Conservation (phyloP, 1,140 invertebrate genomes). For the Acyrthosiphon pisum region DNA sequence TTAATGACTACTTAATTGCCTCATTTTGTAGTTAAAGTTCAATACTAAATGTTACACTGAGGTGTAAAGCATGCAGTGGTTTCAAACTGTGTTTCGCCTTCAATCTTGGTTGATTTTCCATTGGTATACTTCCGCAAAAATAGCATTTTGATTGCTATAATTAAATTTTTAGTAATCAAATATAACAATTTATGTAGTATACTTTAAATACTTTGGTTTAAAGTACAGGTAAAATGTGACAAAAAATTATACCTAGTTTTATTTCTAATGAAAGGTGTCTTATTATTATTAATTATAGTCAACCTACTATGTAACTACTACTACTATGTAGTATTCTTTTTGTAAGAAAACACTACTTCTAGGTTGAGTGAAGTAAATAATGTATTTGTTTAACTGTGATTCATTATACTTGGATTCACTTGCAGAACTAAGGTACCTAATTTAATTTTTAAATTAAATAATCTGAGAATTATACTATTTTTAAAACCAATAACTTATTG, state of each 20-base stretch:
- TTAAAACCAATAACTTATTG: background rate
- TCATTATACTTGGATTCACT: too few relatives aligned
- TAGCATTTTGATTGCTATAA: conserved; percentile 34
- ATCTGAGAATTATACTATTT: background rate
- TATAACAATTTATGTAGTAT: too few relatives aligned
- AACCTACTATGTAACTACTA: too few relatives aligned
- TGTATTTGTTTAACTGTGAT: background rate
- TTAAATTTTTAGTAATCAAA: background rate
- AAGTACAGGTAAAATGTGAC: background rate
- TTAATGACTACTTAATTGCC: background rate
- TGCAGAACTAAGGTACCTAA: background rate
- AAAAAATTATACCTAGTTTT: background rate
- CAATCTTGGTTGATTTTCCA: background rate
- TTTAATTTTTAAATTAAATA: too few relatives aligned
- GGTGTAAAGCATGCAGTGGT: background rate
- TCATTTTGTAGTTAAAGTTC: background rate
- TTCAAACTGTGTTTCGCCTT: background rate
- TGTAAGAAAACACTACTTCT: background rate
- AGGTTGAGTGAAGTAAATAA: background rate
- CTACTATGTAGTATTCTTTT: too few relatives aligned
- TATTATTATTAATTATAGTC: too few relatives aligned
- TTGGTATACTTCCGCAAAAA: conserved; percentile 8
- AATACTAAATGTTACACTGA: conserved; percentile 3
- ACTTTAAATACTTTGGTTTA: background rate
- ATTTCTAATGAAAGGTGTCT: background rate